Percentiles rank a stretch among this genome's conserved stretches.
Conservation (phyloP, 92 coral and sea anemone genomes). For the Actinostola sp. region DNA sequence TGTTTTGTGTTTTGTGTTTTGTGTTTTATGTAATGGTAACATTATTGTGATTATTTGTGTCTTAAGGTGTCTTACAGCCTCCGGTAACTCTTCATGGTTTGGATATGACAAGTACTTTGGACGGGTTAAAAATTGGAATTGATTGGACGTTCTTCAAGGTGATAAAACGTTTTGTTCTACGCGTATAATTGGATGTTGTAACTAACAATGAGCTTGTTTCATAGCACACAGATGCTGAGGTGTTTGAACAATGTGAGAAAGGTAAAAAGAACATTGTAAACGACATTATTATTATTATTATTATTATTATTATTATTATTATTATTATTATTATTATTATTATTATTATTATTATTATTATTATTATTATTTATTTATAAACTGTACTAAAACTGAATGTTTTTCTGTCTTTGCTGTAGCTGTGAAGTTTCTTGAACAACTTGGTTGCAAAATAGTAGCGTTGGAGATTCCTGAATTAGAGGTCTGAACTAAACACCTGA, state of each 20-base stretch:
- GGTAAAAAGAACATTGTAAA: slow-evolving; percentile 38
- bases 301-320: too few relatives aligned
- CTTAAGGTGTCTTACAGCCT: slow-evolving; percentile 77
- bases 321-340: too few relatives aligned
- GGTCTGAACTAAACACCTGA: slow-evolving; percentile 53
- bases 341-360: too few relatives aligned
- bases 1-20: background rate
- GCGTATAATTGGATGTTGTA: background rate
- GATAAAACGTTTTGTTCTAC: background rate
- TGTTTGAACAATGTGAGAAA: slow-evolving; percentile 45
- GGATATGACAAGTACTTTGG: slow-evolving; percentile 50
- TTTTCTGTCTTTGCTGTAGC: slow-evolving; percentile 39
- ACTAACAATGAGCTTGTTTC: background rate
- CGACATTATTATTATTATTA: too few relatives aligned
- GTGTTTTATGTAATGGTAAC: too few relatives aligned
- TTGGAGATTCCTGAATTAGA: slow-evolving; percentile 81
- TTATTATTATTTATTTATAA: too few relatives aligned
- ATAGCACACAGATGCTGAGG: slow-evolving; percentile 49
- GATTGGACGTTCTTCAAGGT: slow-evolving; percentile 88
- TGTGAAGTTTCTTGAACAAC: slow-evolving; percentile 56
- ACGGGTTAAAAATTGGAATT: slow-evolving; percentile 69
- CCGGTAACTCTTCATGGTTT: slow-evolving; percentile 85
- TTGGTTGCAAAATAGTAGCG: slow-evolving; percentile 61
- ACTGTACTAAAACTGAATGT: background rate
- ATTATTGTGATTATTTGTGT: too few relatives aligned